Evolutionary conservation across 1,140 invertebrate genomes (phyloP).

Genomic region (Penaeus indicus): DNA sequence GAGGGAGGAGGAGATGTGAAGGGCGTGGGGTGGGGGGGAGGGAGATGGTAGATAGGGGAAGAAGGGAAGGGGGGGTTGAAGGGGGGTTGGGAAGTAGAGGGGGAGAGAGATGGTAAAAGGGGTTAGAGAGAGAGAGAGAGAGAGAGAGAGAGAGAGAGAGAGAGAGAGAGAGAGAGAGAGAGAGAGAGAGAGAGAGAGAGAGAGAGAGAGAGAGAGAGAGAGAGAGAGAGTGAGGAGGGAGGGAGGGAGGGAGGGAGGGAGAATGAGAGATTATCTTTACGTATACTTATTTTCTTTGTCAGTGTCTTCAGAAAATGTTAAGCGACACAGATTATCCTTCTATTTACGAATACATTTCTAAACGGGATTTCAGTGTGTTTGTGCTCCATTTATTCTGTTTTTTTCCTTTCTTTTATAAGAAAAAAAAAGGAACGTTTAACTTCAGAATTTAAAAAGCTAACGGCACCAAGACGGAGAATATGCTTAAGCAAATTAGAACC

Average conservation of each 20-base stretch:
- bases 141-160: conserved; percentile 3
- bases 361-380: too few relatives aligned
- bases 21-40: neutral
- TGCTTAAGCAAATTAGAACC: too few relatives aligned
- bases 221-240: neutral
- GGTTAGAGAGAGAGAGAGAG: conserved; percentile 29
- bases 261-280: neutral
- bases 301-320: too few relatives aligned
- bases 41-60: neutral
- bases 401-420: too few relatives aligned
- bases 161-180: neutral
- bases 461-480: too few relatives aligned
- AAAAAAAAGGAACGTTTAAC: too few relatives aligned
- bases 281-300: too few relatives aligned
- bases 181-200: neutral
- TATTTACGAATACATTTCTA: too few relatives aligned
- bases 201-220: neutral
- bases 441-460: too few relatives aligned
- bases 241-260: neutral
- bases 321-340: too few relatives aligned
- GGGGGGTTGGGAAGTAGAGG: neutral
- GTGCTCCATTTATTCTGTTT: too few relatives aligned
- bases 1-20: neutral
- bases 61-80: neutral
- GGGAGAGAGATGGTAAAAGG: neutral